A percentile compares a stretch with the other conserved stretches of the same genome.
phyloP scores from a whole-genome alignment of 2,797 vertebrate species.

The Ceryle rudis region DNA sequence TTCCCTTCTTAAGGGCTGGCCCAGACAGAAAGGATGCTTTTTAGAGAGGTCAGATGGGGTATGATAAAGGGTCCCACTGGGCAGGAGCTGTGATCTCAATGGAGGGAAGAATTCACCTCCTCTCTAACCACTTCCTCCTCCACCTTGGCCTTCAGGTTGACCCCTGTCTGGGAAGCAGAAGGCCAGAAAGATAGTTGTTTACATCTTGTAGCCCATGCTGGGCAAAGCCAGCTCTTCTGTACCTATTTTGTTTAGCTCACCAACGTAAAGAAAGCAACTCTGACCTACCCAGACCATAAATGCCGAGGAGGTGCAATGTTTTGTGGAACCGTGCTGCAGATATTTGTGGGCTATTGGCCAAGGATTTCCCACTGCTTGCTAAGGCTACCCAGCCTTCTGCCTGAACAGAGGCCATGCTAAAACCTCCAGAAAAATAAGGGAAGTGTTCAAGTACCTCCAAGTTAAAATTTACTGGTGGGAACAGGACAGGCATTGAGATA shows the following conservation, averaged over 20 bases:
- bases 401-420: not conserved
- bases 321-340: not conserved
- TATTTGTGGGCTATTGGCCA: not conserved
- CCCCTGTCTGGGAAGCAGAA: not conserved
- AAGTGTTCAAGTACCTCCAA: not conserved
- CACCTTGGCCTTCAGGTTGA: not conserved
- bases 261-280: not conserved
- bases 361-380: not conserved
- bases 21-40: not conserved
- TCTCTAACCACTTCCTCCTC: not conserved
- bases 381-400: not conserved
- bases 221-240: not conserved
- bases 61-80: not conserved
- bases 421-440: not conserved
- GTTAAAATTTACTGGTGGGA: not conserved
- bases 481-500: not conserved
- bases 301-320: rapidly evolving
- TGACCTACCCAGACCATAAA: rapidly evolving
- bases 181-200: rapidly evolving
- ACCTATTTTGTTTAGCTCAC: not conserved
- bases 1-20: not conserved
- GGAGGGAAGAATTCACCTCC: not conserved
- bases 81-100: not conserved
- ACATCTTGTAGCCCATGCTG: not conserved
- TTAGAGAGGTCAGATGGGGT: not conserved